Base-by-base conservation (phyloP, 2,797 vertebrate genomes). In the Rhadinocentrus ornatus region DNA sequence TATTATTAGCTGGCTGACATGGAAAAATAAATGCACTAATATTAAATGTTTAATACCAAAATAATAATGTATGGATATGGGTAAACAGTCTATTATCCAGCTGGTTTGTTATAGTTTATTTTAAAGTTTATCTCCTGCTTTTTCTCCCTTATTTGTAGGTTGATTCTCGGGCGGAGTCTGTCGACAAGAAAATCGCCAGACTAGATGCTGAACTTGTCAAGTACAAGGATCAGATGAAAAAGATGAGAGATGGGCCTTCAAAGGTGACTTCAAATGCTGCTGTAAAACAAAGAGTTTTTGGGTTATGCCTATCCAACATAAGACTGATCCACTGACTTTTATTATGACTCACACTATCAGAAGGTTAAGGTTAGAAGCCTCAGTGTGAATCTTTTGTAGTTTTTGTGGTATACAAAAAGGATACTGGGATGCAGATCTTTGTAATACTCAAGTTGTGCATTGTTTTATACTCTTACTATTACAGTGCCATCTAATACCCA, bases 221-320 rank as follows among this genome's bases (percentile, higher is more conserved):
- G 75, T 99, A 99, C 84, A 99, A 97, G 88, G 98, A 99, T 85
- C 98, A 99, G 90, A 99, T 99, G 95, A 99, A 99, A 85, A 99
- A 99, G 90, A 99, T 99, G 98, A 96, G 95, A 91, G 98, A 99
- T 63, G 98, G 98, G 4, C 97, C 97, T 60, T 96, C 97, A 69
- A 99, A 99, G 96, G 98, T 98, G 94, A 94, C 81, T 69, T 50
- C 27, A 35, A 13, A 2, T 34, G 13, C 18, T 53, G 13, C 15
- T 37, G 15, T 16, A 24, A 65, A 37, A 44, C 15, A 58, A 48
- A 46, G 1, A 39, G 22, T 24, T n/a, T n/a, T n/a, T 24, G 8
- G 1, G 10, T 26, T 15, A 27, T 15, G 2, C 2, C 6, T 24
- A 16, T 18, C 29, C 27, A 26, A 24, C n/a, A 20, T 18, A 46